Evolutionary conservation across 2,888 invertebrate species (phyloP), one percentile per base, ranked within the genome.

Genomic region (Chymomyza procnemis): DNA sequence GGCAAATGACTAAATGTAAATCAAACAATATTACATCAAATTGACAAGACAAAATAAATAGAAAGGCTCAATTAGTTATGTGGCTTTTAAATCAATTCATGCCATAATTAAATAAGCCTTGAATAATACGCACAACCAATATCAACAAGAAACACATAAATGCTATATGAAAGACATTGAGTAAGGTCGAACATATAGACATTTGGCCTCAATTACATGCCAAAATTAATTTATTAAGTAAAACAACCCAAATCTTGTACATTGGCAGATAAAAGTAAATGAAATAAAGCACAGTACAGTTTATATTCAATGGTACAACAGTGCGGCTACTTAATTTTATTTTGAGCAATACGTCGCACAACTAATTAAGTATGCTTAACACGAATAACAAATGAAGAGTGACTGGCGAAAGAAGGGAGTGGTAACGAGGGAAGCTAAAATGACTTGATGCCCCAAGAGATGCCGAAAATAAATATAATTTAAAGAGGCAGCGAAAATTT

Each of bases 351-450:
- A 59, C 41, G 46, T 22, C 21, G 47, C 41, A 57, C n/a, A 57
- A 52, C 30, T 63, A 63, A 56, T 64, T 64, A 57, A 48, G 56
- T 64, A 58, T 64, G 64, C 64, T 6, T 12, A n/a, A 18, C 58
- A 64, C 52, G 58, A 34, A 58, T 8, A 22, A 48, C 14, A 4
- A 30, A 61, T 22, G 34, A 56, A 22, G 3, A 30, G 56, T 12
- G 47, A 46, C n/a, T 1, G 14, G 8, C 22, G 9, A 12, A 16
- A 61, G 22, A 4, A 61, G 47, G 14, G n/a, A n/a, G n/a, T n/a
- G n/a, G n/a, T n/a, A 5, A 12, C 41, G 2, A 30, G 19, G 50
- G 16, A 9, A 50, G 50, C 50, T 19, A 9, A 50, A 50, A 50
- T n/a, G n/a, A n/a, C n/a, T n/a, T n/a, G n/a, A n/a, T n/a, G n/a